Conservation (phyloP, 2,888 invertebrate genomes). For the Apamea anceps region DNA sequence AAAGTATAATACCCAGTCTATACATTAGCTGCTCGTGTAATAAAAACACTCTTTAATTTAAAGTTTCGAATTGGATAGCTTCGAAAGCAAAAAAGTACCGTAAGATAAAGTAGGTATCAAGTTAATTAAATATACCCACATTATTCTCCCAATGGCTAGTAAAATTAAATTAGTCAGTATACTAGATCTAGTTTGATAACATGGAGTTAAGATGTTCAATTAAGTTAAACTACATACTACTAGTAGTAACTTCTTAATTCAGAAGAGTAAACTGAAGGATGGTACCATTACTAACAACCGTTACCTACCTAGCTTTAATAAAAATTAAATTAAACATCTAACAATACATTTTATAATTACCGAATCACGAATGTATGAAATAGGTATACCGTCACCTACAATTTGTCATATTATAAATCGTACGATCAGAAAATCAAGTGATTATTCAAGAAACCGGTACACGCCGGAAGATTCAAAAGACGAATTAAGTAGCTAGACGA, state of each 20-base stretch:
- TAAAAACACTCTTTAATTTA: conserved; percentile 27
- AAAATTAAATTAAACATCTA: conserved; percentile 14
- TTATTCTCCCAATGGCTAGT: conserved; percentile 12
- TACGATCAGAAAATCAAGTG: conserved; percentile 70
- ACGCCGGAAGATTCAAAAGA: conserved; percentile 62
- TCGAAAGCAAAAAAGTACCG: conserved; percentile 12
- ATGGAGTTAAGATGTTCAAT: background rate
- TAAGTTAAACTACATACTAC: background rate
- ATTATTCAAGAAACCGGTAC: conserved; percentile 74
- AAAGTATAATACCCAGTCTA: background rate
- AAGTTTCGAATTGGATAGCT: conserved; percentile 16
- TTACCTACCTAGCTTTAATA: conserved; percentile 12
- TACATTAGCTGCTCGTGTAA: background rate
- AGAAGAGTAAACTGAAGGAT: background rate
- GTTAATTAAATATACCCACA: conserved; percentile 35
- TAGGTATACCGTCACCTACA: conserved; percentile 31
- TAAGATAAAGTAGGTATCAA: background rate
- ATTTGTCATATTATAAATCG: conserved; percentile 58
- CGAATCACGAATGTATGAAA: conserved; percentile 9
- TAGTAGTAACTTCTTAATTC: background rate
- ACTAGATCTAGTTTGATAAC: conserved; percentile 1
- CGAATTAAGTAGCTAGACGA: conserved; percentile 58
- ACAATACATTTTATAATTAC: background rate
- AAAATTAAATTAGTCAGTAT: conserved; percentile 17
- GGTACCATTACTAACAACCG: background rate